Conservation (phyloP, 2,888 invertebrate species). For the Chrysolina oricalcia region DNA sequence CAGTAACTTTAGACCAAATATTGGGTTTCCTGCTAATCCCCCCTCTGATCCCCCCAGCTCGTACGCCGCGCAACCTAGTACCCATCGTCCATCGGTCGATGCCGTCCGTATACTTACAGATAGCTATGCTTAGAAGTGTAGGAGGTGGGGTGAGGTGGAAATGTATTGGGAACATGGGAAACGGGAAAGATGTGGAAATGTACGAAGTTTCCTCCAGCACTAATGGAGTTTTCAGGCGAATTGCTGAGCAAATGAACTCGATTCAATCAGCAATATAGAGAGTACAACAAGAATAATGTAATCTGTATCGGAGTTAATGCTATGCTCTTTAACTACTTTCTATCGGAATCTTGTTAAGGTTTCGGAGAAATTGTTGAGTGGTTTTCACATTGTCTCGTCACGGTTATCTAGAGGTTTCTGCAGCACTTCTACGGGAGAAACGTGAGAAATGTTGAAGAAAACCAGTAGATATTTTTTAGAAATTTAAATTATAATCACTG, state of each 20-base stretch:
- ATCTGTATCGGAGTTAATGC: background rate
- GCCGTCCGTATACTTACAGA: background rate
- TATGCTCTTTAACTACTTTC: background rate
- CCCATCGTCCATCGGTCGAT: background rate
- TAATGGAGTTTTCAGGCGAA: slow-evolving; percentile 33
- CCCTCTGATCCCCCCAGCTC: background rate
- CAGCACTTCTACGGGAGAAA: too few relatives aligned
- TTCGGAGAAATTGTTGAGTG: too few relatives aligned
- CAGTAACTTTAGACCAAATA: too few relatives aligned
- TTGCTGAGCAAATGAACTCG: slow-evolving; percentile 25
- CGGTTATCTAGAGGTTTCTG: too few relatives aligned
- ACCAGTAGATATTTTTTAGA: too few relatives aligned
- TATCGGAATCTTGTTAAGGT: background rate
- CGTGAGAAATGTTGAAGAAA: too few relatives aligned
- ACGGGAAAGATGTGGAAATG: slow-evolving; percentile 39
- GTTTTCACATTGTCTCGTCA: too few relatives aligned
- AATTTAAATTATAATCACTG: too few relatives aligned
- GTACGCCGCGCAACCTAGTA: background rate
- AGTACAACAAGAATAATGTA: slow-evolving; percentile 5
- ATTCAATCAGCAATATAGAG: slow-evolving; percentile 8
- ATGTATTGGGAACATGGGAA: slow-evolving; percentile 22
- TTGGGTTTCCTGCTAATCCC: too few relatives aligned
- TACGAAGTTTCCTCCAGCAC: slow-evolving; percentile 36
- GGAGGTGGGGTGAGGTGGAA: background rate
- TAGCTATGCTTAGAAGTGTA: background rate